These are phyloP conservation scores for Drosophila erecta DNA, from an alignment of 1,140 invertebrate species.

Conservation along the genomic window DNA sequence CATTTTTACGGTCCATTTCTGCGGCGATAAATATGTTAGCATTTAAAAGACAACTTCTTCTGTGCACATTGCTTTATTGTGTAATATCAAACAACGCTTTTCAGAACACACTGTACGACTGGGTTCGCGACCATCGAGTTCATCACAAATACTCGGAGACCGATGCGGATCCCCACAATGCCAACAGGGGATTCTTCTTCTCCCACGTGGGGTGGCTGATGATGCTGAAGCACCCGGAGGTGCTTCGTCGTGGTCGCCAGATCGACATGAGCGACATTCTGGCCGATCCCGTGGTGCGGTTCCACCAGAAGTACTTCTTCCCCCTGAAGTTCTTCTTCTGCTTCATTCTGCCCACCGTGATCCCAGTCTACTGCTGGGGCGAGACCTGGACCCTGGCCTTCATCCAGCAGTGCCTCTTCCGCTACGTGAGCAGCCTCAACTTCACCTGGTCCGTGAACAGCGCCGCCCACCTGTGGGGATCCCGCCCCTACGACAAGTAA, in stretches of 20 bases:
- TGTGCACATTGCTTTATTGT: no score
- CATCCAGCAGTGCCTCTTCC: slow-evolving; percentile 87
- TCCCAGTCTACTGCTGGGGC: slow-evolving; percentile 91
- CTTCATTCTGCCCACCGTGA: slow-evolving; percentile 91
- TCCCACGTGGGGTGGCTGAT: slow-evolving; percentile 96
- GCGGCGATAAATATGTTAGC: no score
- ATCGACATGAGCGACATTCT: slow-evolving; percentile 92
- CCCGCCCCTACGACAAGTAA: slow-evolving; percentile 85
- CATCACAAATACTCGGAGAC: slow-evolving; percentile 97
- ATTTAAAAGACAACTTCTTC: no score
- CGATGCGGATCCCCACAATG: slow-evolving; percentile 95
- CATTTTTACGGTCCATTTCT: not conserved
- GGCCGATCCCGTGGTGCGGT: slow-evolving; percentile 90
- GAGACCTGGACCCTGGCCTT: slow-evolving; percentile 88
- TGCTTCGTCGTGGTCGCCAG: slow-evolving; percentile 89
- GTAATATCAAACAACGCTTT: slow-evolving; percentile 4
- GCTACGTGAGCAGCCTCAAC: slow-evolving; percentile 92
- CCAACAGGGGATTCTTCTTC: slow-evolving; percentile 95
- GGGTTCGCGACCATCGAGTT: slow-evolving; percentile 93
- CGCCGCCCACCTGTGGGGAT: slow-evolving; percentile 82
- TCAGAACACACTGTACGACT: slow-evolving; percentile 88
- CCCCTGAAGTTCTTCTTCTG: slow-evolving; percentile 89
- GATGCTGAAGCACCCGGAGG: slow-evolving; percentile 93
- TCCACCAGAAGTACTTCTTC: slow-evolving; percentile 91
- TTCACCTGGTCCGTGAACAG: slow-evolving; percentile 95